These are phyloP conservation scores for Erpetoichthys calabaricus DNA, from an alignment of 2,797 vertebrate species.

Conservation along the genomic window DNA sequence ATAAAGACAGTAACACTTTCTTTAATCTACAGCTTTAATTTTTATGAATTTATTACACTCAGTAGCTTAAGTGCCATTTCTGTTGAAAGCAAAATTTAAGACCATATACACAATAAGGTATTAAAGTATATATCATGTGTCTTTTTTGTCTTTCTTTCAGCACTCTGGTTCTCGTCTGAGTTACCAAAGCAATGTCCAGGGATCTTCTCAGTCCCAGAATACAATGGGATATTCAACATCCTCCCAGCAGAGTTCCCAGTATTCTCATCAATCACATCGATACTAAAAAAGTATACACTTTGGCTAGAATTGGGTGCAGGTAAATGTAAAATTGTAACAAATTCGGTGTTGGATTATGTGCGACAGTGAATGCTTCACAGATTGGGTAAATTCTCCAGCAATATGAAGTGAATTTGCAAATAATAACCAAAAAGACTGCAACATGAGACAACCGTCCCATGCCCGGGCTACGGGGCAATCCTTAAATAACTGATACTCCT, in stretches of 20 bases:
- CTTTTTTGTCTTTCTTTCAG: constrained; percentile 28
- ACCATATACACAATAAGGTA: too few species aligned
- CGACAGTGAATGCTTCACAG: background rate
- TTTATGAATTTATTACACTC: too few species aligned
- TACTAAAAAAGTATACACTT: constrained; percentile 51
- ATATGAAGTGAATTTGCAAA: constrained; percentile 46
- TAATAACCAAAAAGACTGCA: constrained; percentile 44
- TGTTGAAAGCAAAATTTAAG: too few species aligned
- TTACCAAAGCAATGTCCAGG: constrained; percentile 96
- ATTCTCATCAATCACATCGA: constrained; percentile 79
- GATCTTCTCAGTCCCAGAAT: constrained; percentile 84
- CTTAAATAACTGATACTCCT: constrained; percentile 18
- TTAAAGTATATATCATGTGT: background rate
- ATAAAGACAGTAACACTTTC: too few species aligned
- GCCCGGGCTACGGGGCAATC: constrained; percentile 27
- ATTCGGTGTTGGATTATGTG: background rate
- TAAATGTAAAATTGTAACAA: too few species aligned
- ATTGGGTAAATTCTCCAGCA: constrained; percentile 32
- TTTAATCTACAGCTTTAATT: too few species aligned
- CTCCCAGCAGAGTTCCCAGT: constrained; percentile 88
- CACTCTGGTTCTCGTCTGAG: constrained; percentile 85
- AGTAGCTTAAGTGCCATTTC: too few species aligned
- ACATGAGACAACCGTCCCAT: background rate
- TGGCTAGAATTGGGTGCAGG: too few species aligned
- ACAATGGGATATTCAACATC: constrained; percentile 84